Conservation (phyloP, 2,888 invertebrate species). For the Melinaea menophilus region DNA sequence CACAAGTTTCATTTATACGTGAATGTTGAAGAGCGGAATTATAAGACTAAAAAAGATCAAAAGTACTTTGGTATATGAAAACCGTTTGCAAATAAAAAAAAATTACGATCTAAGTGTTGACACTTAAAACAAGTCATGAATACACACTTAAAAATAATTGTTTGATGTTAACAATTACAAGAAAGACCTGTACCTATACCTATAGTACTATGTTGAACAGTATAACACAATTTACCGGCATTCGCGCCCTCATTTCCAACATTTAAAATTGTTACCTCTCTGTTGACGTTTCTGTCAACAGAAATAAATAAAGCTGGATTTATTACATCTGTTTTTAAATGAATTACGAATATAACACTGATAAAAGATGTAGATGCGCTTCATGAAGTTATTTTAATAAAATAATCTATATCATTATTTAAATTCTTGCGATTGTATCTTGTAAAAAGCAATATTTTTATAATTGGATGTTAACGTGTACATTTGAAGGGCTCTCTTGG, state of each 20-base stretch:
- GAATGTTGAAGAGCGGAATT: no score
- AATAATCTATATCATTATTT: neutral
- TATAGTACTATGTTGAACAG: slow-evolving; percentile 31
- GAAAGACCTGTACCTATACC: slow-evolving; percentile 28
- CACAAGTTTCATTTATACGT: no score
- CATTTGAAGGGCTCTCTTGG: slow-evolving; percentile 38
- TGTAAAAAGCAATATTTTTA: slow-evolving; percentile 20
- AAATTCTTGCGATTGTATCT: neutral
- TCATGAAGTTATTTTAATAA: neutral
- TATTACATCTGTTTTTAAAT: neutral
- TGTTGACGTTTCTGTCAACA: slow-evolving; percentile 18
- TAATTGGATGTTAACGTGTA: slow-evolving; percentile 5
- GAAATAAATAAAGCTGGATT: slow-evolving; percentile 2
- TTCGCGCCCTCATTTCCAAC: slow-evolving; percentile 49
- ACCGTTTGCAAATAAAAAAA: no score
- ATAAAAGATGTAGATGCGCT: neutral
- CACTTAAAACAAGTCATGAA: slow-evolving; percentile 24
- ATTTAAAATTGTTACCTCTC: slow-evolving; percentile 55
- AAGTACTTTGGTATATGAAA: no score
- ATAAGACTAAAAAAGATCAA: no score
- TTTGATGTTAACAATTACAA: slow-evolving; percentile 29
- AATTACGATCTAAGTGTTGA: slow-evolving; percentile 12
- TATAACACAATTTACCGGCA: slow-evolving; percentile 51
- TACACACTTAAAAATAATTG: slow-evolving; percentile 29
- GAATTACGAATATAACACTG: slow-evolving; percentile 1